These are phyloP conservation scores for Drepana falcataria DNA, from an alignment of 2,888 invertebrate species.

Conservation along the genomic window DNA sequence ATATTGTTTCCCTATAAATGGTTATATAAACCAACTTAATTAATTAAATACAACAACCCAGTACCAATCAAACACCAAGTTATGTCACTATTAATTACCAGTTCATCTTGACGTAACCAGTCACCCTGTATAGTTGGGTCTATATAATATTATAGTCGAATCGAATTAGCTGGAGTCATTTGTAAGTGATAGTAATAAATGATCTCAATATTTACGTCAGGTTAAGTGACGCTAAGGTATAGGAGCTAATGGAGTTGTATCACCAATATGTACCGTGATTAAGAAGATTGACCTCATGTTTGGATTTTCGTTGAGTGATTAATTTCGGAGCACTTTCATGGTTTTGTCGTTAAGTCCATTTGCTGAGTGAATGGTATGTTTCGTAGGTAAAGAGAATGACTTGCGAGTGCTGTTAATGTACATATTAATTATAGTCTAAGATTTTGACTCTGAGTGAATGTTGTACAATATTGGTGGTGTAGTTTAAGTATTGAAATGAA, in stretches of 20 bases:
- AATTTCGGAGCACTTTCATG: not conserved
- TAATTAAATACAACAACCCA: too few relatives aligned
- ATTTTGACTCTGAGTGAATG: too few relatives aligned
- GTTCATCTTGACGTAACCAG: not conserved
- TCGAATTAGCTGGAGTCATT: slow-evolving; percentile 8
- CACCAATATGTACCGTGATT: not conserved
- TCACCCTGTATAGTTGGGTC: not conserved
- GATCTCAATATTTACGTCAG: slow-evolving; percentile 22
- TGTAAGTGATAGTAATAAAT: slow-evolving; percentile 23
- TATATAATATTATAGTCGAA: slow-evolving; percentile 9
- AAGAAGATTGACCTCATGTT: not conserved
- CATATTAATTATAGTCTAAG: too few relatives aligned
- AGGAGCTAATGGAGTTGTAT: slow-evolving; percentile 7
- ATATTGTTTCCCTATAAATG: too few relatives aligned
- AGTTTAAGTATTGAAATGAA: too few relatives aligned
- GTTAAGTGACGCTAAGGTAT: slow-evolving; percentile 17
- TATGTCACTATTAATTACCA: not conserved
- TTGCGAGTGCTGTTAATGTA: too few relatives aligned
- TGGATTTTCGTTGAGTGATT: not conserved
- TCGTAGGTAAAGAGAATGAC: too few relatives aligned
- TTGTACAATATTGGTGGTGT: too few relatives aligned
- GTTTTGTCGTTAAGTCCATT: too few relatives aligned
- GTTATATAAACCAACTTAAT: too few relatives aligned
- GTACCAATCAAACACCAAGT: not conserved
- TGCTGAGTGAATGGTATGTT: too few relatives aligned